Conservation (phyloP, 1,140 invertebrate genomes). For the Apis florea region DNA sequence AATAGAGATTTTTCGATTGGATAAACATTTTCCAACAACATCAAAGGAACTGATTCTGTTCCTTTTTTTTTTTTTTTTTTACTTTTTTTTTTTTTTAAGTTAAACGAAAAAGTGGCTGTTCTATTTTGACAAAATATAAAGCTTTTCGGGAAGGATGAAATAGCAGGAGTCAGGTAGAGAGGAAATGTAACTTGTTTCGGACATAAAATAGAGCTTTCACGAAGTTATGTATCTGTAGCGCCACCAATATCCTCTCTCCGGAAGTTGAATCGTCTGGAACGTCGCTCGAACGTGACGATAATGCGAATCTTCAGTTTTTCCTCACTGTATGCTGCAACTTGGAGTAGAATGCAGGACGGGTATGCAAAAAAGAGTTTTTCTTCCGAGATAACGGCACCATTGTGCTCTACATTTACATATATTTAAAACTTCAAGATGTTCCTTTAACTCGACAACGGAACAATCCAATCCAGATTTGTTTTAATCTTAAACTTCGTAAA, state of each 20-base stretch:
- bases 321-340: conserved; percentile 1
- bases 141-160: not conserved
- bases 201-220: conserved; percentile 22
- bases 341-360: conserved; percentile 4
- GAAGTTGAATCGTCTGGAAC: conserved; percentile 47
- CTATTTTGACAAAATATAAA: not conserved
- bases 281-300: conserved; percentile 57
- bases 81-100: not conserved
- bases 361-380: conserved; percentile 4
- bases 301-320: conserved; percentile 46
- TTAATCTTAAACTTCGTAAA: not conserved
- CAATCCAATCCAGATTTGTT: not conserved
- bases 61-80: not conserved
- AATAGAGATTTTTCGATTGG: too few relatives aligned
- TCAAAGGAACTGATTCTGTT: too few relatives aligned
- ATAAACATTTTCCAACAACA: too few relatives aligned
- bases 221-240: conserved; percentile 31
- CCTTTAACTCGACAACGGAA: not conserved
- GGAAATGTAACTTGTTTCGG: conserved; percentile 18
- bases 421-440: not conserved
- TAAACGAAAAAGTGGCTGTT: not conserved
- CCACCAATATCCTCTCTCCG: conserved; percentile 51
- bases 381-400: not conserved
- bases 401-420: too few relatives aligned
- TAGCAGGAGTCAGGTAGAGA: not conserved